phyloP scores from a whole-genome alignment of 2,797 vertebrate species.

The Delichon dasypus region DNA sequence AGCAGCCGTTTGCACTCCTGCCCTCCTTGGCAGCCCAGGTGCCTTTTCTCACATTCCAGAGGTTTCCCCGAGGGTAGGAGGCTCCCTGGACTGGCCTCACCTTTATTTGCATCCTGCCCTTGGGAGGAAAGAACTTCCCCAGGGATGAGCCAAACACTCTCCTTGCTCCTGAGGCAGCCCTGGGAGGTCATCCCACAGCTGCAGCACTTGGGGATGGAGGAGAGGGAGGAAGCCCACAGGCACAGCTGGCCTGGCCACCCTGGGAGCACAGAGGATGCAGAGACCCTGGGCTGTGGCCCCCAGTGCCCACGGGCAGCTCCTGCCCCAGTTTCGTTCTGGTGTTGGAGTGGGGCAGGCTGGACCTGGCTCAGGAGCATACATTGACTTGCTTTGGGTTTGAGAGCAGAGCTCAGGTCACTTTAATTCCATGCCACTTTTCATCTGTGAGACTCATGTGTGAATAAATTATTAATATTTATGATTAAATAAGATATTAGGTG shows the following conservation, averaged over 20 bases:
- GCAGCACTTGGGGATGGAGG: not conserved
- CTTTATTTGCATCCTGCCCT: not conserved
- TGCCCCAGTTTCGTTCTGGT: not conserved
- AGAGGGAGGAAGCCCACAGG: not conserved
- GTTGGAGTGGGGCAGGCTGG: not conserved
- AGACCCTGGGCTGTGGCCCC: not conserved
- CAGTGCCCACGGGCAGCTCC: not conserved
- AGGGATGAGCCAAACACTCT: not conserved
- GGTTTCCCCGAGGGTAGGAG: not conserved
- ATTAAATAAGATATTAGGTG: not conserved
- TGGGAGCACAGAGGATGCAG: not conserved
- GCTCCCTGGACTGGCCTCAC: not conserved
- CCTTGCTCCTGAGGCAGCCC: not conserved
- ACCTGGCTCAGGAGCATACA: not conserved
- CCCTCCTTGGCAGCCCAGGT: not conserved
- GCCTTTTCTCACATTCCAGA: not conserved
- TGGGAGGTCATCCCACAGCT: not conserved
- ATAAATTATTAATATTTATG: not conserved
- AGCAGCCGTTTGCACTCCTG: not conserved
- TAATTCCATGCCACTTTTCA: rapidly evolving
- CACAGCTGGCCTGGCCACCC: rapidly evolving
- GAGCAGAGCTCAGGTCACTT: not conserved
- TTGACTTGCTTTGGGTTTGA: not conserved
- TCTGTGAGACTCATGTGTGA: not conserved
- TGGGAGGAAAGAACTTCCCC: not conserved